Conservation (phyloP, 2,888 invertebrate species). For the Caenorhabditis sp. region DNA sequence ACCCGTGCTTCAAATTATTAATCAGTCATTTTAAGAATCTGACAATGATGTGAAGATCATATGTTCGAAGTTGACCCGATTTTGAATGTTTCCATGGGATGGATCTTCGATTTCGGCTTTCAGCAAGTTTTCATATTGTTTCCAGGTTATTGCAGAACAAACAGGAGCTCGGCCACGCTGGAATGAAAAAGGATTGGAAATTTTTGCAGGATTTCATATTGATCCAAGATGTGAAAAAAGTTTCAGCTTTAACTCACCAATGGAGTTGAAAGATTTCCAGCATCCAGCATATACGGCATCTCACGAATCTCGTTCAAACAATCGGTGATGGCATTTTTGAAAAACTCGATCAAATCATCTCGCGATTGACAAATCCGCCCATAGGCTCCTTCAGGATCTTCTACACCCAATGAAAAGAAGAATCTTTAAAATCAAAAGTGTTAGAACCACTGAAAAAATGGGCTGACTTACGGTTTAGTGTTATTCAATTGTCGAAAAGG, state of each 20-base stretch:
- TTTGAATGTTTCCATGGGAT: conserved; percentile 5
- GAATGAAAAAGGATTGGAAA: background rate
- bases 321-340: background rate
- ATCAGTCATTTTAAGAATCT: background rate
- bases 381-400: background rate
- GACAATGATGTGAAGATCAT: background rate
- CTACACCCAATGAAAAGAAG: background rate
- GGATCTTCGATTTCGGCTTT: conserved; percentile 17
- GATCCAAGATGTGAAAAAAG: too few relatives aligned
- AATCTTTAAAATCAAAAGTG: background rate
- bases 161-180: conserved; percentile 6
- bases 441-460: too few relatives aligned
- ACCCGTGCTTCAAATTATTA: background rate
- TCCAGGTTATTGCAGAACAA: conserved; percentile 11
- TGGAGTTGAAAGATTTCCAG: conserved; percentile 9
- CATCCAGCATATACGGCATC: conserved; percentile 23
- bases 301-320: conserved; percentile 28
- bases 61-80: conserved; percentile 16
- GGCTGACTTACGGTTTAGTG: background rate
- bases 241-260: conserved; percentile 6
- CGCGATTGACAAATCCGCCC: background rate
- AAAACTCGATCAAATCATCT: background rate
- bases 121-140: conserved; percentile 19
- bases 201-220: too few relatives aligned
- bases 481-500: background rate